Base-by-base conservation (phyloP, 2,888 invertebrate genomes). In the Pristionchus entomophagus region DNA sequence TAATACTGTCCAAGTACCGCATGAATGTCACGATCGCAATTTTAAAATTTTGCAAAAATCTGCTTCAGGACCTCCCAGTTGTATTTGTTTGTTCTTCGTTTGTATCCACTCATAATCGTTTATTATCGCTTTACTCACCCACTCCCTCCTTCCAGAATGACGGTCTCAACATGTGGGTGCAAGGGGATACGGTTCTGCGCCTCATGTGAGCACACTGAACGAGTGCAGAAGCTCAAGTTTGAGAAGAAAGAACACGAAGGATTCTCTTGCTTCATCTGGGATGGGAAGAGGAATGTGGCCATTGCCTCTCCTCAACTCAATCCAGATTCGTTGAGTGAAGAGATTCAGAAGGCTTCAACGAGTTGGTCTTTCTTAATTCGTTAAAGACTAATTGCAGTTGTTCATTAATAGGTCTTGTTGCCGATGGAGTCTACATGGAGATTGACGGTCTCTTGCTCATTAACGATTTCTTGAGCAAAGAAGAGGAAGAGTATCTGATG, bases 121-220 rank as follows among this genome's bases (percentile, higher is more conserved):
- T 59, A 12, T 26, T 26, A 26, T 26, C 26, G 59, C 1, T 4
- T 56, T 56, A n/a, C n/a, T n/a, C n/a, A n/a, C n/a, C n/a, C n/a
- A n/a, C n/a, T n/a, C n/a, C n/a, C n/a, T n/a, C n/a, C n/a, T 59
- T 49, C 17, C 78, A 78, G 78, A 51, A 78, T 78, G 78, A 22
- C 45, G 12, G 38, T 26, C 17, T 51, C 84, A 85, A 85, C 77
- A n/a, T 98, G 98, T 94, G 97, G 97, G 62, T 98, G 98, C 93
- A 98, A 98, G 95, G 97, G 97, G 3, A 96, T 96, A 89, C 95
- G 98, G 90, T 96, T 97, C 2, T 98, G 98, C 94, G 95, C 97
- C 35, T 94, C 96, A 87, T 98, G 98, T 94, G 97, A 97, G 95
- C 95, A 95, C 69, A 95, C 96, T 95, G 88, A 92, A 89, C 14